These are phyloP conservation scores for Bombus superbus DNA, from an alignment of 1,140 invertebrate species.

Conservation along the genomic window DNA sequence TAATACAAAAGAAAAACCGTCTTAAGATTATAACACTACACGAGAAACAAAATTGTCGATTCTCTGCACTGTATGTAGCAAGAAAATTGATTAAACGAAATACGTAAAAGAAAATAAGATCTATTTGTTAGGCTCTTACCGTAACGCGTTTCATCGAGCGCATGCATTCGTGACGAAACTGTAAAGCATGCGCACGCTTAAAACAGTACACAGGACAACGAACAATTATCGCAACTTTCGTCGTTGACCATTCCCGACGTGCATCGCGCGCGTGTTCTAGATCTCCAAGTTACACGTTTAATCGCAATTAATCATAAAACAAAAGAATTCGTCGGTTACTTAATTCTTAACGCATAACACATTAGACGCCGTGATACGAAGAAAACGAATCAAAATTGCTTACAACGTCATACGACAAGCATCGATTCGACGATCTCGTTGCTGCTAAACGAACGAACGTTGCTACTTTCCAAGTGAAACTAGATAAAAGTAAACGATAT, in stretches of 20 bases:
- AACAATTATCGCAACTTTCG: neutral
- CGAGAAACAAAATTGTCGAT: neutral
- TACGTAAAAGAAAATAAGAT: neutral
- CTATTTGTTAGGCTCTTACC: neutral
- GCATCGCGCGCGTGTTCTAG: neutral
- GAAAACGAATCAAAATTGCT: neutral
- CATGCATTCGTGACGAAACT: constrained; percentile 9
- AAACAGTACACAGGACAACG: neutral
- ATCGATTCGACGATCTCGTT: neutral
- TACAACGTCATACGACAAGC: neutral
- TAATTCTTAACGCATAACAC: neutral
- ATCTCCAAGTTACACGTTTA: neutral
- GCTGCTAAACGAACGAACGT: neutral
- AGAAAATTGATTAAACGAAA: neutral
- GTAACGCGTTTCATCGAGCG: neutral
- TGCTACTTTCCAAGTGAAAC: neutral
- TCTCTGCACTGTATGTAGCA: neutral
- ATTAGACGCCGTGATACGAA: neutral
- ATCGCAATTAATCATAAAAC: neutral
- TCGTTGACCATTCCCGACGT: constrained; percentile 6
- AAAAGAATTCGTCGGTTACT: neutral
- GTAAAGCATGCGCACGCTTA: constrained; percentile 6
- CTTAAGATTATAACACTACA: neutral
- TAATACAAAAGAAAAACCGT: neutral
- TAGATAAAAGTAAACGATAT: neutral